Conservation (phyloP, 1,140 invertebrate genomes). For the Pollicipes pollicipes region DNA sequence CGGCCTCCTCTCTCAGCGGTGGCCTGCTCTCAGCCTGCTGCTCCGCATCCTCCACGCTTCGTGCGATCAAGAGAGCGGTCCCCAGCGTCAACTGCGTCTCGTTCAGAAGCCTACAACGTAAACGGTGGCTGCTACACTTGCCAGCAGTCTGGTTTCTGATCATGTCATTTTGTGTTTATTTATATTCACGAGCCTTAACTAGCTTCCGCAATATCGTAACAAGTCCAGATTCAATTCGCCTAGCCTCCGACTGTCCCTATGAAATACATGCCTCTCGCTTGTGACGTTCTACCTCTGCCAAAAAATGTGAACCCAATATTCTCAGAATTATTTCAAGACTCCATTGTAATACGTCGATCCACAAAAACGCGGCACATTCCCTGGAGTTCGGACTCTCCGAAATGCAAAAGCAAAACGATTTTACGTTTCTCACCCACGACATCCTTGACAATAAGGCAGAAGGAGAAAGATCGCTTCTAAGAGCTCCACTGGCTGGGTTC, state of each 20-base stretch:
- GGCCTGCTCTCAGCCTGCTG: neutral
- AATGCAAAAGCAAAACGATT: neutral
- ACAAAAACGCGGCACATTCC: neutral
- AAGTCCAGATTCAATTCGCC: neutral
- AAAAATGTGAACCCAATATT: neutral
- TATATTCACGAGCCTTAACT: neutral
- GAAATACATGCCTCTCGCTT: neutral
- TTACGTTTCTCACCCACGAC: neutral
- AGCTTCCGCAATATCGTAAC: neutral
- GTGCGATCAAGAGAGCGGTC: neutral
- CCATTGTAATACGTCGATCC: neutral
- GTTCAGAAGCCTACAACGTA: neutral
- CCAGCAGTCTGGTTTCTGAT: neutral
- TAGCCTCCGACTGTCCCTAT: neutral
- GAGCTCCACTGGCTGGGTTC: neutral
- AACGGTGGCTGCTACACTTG: neutral
- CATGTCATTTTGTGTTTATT: neutral
- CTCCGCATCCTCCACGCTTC: neutral
- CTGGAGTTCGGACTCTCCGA: neutral
- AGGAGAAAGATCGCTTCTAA: neutral
- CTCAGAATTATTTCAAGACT: neutral
- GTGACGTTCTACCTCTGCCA: neutral
- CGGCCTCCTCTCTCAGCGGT: too few species aligned
- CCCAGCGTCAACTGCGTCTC: neutral
- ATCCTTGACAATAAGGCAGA: neutral